These are phyloP conservation scores for Nansenia antarctica DNA, from an alignment of 2,113 vertebrate genomes.

Conservation along the genomic window DNA sequence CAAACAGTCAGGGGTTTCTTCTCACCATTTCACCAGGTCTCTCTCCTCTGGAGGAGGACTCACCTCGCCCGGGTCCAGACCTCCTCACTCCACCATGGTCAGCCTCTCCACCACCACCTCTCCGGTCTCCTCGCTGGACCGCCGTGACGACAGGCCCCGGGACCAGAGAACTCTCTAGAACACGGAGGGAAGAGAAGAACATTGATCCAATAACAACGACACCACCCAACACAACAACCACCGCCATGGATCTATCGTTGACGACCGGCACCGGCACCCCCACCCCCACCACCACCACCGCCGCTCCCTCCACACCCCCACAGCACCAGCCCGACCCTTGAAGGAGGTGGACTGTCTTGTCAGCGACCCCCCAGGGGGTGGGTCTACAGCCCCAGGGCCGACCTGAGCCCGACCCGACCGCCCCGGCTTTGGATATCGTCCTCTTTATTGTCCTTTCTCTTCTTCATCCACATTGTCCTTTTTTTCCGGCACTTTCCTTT, in stretches of 20 bases:
- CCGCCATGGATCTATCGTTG: conserved; percentile 29
- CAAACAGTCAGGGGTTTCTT: conserved; percentile 34
- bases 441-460: no score
- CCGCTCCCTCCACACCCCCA: conserved; percentile 22
- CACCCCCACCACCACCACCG: conserved; percentile 6
- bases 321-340: conserved; percentile 19
- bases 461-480: no score
- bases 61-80: conserved; percentile 12
- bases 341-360: no score
- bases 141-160: neutral
- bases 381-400: no score
- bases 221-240: conserved; percentile 18
- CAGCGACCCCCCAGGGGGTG: no score
- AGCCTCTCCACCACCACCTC: no score
- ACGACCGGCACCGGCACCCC: conserved; percentile 10
- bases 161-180: conserved; percentile 26
- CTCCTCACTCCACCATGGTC: conserved; percentile 13
- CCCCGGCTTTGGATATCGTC: no score
- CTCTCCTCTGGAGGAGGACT: conserved; percentile 10
- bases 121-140: neutral
- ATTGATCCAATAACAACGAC: no score
- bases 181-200: conserved; percentile 38
- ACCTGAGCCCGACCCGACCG: no score
- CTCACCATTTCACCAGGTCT: conserved; percentile 14
- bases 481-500: no score